Evolutionary conservation across 2,113 vertebrate genomes (phyloP), one percentile per base, ranked within the genome.

Genomic region (Melanerpes formicivorus): DNA sequence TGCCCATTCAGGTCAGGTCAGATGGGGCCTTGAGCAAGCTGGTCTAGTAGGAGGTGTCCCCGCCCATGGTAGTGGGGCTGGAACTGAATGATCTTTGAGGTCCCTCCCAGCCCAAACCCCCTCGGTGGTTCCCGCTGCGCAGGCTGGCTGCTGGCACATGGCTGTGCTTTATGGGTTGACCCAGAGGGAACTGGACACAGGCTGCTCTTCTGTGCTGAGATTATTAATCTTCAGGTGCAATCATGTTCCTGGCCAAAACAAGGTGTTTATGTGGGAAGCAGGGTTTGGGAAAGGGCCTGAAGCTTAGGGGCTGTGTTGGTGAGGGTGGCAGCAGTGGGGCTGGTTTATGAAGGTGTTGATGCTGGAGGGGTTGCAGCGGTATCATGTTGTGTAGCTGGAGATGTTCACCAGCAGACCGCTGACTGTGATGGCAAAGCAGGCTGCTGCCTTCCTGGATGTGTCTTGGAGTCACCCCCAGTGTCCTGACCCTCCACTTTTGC

Each of bases 311-410:
- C 30, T 14, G 40, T 48, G 56, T 32, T 62, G 46, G 25, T 4
- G 4, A 10, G 29, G 37, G 15, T 2, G 30, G 9, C 85, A 67
- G 27, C 50, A 40, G 2, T 6, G 37, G 29, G 32, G 29, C 65
- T 60, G 29, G 6, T 56, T 52, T 15, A 0, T 25, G 46, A 19
- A 74, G 14, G 26, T 62, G 70, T 30, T 1, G 1, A 1, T 67
- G 62, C 62, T 3, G 4, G 37, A 70, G 69, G n/a, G 69, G 17
- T 60, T 82, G 76, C 52, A 84, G 66, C 16, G 58, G 40, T 19
- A 7, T 3, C 8, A 0, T 52, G 27, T 63, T 37, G 15, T 0
- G 1, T 30, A 30, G 69, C 29, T 66, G 54, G 22, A 34, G n/a
- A 40, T 65, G 37, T 64, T 90, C 54, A 32, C 27, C 50, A 37